Base-by-base conservation (phyloP, 2,797 vertebrate genomes). In the Mus spretus region DNA sequence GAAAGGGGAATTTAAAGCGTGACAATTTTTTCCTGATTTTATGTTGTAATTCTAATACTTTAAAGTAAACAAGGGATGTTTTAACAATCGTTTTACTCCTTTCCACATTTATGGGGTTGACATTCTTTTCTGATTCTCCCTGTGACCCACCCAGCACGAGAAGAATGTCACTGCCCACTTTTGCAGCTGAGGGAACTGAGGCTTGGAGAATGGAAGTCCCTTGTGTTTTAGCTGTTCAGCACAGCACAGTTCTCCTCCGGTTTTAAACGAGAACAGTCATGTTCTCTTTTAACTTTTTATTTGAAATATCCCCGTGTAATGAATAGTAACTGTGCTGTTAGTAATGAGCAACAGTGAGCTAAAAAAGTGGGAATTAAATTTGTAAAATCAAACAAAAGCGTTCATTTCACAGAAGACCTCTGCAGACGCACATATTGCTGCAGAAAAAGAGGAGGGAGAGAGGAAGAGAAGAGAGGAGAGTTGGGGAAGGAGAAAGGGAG, bases 41-140 rank as follows among this genome's bases (percentile, higher is more conserved):
- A 57, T 90, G 14, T 87, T 93, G 50, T 81, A 93, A 81, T 94
- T 81, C 28, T 63, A 57, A 37, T 77, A 44, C 37, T 81, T 93
- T 84, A 40, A 37, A 28, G 8, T 86, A 89, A 91, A 65, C 90
- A 86, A 87, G 86, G 67, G 34, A 3, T 65, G 31, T 65, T 70
- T 83, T 59, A 78, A 61, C 40, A 57, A 61, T 79, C n/a, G 55
- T 89, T 92, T 55, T 70, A 15, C 65, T 72, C 34, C 10, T 55
- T 53, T 72, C 13, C 53, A 50, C 34, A 5, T 55, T 55, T 72
- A 12, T 57, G 67, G 72, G 34, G 14, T 12, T 26, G 44, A 22
- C 24, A 20, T 50, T 19, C 19, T 34, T 83, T 83, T 65, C 28
- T 31, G 17, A 9, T 40, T 65, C 40, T 84, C 28, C 44, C 31